Base-by-base conservation (phyloP, 2,113 vertebrate genomes). In the Anarhynchus alexandrinus region DNA sequence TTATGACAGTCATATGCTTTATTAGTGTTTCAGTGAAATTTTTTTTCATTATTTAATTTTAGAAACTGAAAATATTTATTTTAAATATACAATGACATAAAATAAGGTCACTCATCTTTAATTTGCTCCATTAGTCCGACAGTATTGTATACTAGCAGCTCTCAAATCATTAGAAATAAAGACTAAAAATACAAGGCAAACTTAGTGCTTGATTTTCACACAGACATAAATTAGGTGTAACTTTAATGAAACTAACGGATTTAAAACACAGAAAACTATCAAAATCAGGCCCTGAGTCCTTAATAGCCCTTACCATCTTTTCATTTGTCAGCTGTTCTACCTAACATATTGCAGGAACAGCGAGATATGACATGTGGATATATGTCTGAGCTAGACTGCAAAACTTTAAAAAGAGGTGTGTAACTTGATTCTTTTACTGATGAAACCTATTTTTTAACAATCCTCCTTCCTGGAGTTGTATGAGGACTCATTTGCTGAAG, bases 131-230 rank as follows among this genome's bases (percentile, higher is more conserved):
- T 88, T 79, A 80, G 54, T 40, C 88, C 93, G 84, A 59, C 18
- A 43, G n/a, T 42, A n/a, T 78, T 26, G 43, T 36, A 29, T 34
- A 45, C 27, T 36, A 92, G 43, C 47, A 61, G 40, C 27, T 92
- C 36, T 80, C 40, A 85, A 81, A 93, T 82, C 2, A 38, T 57
- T 87, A 85, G 70, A 94, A 93, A 85, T 38, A 62, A 85, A 83
- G 23, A 66, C 20, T 42, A 42, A 94, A 87, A 94, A 82, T 62
- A 82, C 11, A 61, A 91, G 38, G 11, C n/a, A 85, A 80, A 80
- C 42, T 25, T 78, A 80, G 61, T 65, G 51, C 51, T 90, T 70
- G 38, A 49, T 91, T 92, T 87, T 95, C 71, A 77, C 43, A 69
- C 15, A 51, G 30, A 42, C 0, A 5, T 66, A 90, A 93, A 62